A percentile compares a stretch with the other conserved stretches of the same genome.
Evolutionary conservation across 2,113 vertebrate species (phyloP).

Genomic region (Catagonus wagneri): DNA sequence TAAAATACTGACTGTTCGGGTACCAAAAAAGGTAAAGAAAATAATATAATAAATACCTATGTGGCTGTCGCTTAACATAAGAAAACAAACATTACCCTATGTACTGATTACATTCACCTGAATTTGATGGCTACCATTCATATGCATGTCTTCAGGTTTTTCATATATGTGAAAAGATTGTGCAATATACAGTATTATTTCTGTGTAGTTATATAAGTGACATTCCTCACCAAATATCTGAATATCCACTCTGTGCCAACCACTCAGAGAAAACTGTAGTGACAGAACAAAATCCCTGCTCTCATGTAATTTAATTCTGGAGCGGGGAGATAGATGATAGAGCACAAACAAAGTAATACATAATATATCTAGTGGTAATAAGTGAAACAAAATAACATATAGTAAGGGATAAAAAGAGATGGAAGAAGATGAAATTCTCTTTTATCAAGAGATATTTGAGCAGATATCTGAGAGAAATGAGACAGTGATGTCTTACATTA

Average conservation of each 20-base stretch:
- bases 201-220: neutral
- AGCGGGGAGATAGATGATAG: neutral
- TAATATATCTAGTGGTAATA: neutral
- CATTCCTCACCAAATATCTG: conserved; percentile 57
- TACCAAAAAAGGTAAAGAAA: neutral
- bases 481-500: neutral
- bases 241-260: neutral
- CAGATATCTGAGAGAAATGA: conserved; percentile 2
- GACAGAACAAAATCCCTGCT: conserved; percentile 34
- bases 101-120: neutral
- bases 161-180: neutral
- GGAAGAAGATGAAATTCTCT: neutral
- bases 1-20: neutral
- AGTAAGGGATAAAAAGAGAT: neutral
- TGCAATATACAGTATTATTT: neutral
- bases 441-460: neutral
- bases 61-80: neutral
- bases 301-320: conserved; percentile 40
- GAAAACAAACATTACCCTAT: neutral
- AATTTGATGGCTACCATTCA: neutral
- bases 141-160: neutral
- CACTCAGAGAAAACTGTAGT: conserved; percentile 12
- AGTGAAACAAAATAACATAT: conserved; percentile 9
- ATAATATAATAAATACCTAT: neutral
- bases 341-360: neutral